Percentiles rank a stretch among this genome's conserved stretches.
These are phyloP conservation scores for Megamerina dolium DNA, from an alignment of 2,888 invertebrate genomes.

Conservation along the genomic window DNA sequence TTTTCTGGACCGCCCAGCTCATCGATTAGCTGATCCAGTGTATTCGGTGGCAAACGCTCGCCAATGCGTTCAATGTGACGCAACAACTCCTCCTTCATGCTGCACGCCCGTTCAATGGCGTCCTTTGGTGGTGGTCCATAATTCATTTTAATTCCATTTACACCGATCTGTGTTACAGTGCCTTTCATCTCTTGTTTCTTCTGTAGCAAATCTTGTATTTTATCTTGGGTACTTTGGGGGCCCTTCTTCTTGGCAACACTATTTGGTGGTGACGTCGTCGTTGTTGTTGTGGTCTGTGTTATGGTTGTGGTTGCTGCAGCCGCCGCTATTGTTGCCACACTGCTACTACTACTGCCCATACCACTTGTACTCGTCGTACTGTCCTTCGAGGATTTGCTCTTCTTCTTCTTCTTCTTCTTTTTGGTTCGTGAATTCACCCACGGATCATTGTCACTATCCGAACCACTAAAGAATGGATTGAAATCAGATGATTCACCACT, in stretches of 20 bases:
- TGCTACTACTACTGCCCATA: too few species aligned
- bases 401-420: slow-evolving; percentile 50
- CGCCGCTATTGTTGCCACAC: slow-evolving; percentile 1
- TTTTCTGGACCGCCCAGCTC: slow-evolving; percentile 95
- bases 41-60: slow-evolving; percentile 87
- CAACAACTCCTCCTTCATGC: slow-evolving; percentile 89
- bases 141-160: slow-evolving; percentile 44
- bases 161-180: slow-evolving; percentile 41
- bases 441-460: slow-evolving; percentile 77
- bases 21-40: slow-evolving; percentile 96
- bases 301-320: slow-evolving; percentile 21
- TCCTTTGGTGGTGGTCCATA: slow-evolving; percentile 65
- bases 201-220: slow-evolving; percentile 65
- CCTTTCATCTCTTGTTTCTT: slow-evolving; percentile 48
- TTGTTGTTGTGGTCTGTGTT: too few species aligned
- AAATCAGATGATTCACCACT: slow-evolving; percentile 73
- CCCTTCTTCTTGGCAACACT: slow-evolving; percentile 21
- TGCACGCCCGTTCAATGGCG: slow-evolving; percentile 81
- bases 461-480: slow-evolving; percentile 86
- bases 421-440: slow-evolving; percentile 69
- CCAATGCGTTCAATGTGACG: slow-evolving; percentile 80
- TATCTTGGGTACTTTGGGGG: slow-evolving; percentile 67
- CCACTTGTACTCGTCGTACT: too few species aligned
- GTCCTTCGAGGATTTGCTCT: too few species aligned
- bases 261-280: slow-evolving; percentile 14